Conservation (phyloP, 1,140 invertebrate genomes). For the Metaphire vulgaris region DNA sequence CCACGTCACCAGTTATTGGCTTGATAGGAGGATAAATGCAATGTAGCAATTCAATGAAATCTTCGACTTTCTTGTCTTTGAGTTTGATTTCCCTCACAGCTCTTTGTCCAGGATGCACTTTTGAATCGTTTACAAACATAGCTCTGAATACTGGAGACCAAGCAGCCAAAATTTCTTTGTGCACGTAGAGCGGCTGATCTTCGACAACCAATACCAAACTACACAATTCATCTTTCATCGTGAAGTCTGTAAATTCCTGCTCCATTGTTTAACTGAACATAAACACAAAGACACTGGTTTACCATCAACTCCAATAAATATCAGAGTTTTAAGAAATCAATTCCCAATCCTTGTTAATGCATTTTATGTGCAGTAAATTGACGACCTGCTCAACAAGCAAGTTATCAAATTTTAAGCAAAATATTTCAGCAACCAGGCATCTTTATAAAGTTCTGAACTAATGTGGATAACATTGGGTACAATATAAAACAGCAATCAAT, state of each 20-base stretch:
- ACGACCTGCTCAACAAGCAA: too few relatives aligned
- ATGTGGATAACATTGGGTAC: too few relatives aligned
- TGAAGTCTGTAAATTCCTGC: conserved; percentile 34
- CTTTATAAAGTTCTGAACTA: too few relatives aligned
- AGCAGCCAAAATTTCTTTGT: conserved; percentile 40
- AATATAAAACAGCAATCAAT: too few relatives aligned
- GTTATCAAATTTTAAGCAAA: too few relatives aligned
- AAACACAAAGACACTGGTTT: too few relatives aligned
- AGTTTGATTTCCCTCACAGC: conserved; percentile 29
- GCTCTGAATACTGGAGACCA: conserved; percentile 44
- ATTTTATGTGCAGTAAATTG: too few relatives aligned
- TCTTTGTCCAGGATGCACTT: conserved; percentile 21
- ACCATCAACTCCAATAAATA: too few relatives aligned
- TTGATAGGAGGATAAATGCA: conserved; percentile 33
- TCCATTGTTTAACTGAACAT: too few relatives aligned
- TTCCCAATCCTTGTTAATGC: too few relatives aligned
- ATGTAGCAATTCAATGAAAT: conserved; percentile 32
- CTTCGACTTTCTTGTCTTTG: conserved; percentile 30
- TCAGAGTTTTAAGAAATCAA: too few relatives aligned
- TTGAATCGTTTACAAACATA: conserved; percentile 39
- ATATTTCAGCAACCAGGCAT: too few relatives aligned
- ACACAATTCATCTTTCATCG: conserved; percentile 36
- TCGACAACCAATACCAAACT: conserved; percentile 39
- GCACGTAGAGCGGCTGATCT: conserved; percentile 37
- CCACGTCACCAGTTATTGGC: conserved; percentile 1